phyloP scores from a whole-genome alignment of 1,140 invertebrate species.

The Procambarus clarkii region DNA sequence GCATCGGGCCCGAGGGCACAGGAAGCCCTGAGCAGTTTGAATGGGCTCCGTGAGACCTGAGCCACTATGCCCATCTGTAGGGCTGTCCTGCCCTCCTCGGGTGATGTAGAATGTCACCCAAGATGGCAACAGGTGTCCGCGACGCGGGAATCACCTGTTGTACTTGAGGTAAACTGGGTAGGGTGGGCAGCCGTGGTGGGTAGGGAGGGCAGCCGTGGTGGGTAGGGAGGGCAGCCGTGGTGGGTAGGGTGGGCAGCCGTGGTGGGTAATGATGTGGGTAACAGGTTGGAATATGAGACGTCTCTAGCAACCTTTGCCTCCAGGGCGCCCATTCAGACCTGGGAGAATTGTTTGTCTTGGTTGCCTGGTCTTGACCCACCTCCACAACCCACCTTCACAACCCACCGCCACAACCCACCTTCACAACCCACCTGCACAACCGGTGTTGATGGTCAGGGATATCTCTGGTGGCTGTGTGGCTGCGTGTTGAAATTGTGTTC shows the following conservation, averaged over 20 bases:
- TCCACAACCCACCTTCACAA: too few species aligned
- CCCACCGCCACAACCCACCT: too few species aligned
- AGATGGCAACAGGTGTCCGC: conserved; percentile 10
- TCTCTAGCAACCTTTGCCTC: not conserved
- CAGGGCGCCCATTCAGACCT: conserved; percentile 1
- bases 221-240: not conserved
- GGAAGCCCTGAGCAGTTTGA: conserved; percentile 35
- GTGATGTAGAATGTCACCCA: conserved; percentile 24
- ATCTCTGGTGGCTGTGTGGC: too few species aligned
- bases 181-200: too few species aligned
- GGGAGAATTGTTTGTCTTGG: not conserved
- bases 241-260: not conserved
- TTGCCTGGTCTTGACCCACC: not conserved
- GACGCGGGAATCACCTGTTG: conserved; percentile 27
- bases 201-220: too few species aligned
- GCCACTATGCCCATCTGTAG: not conserved
- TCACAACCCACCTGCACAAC: too few species aligned
- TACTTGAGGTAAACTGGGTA: not conserved
- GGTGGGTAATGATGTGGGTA: too few species aligned
- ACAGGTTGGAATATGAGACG: conserved; percentile 5
- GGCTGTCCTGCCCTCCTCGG: not conserved
- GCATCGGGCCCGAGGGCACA: conserved; percentile 7
- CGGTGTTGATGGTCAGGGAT: too few species aligned
- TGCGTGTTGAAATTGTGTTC: too few species aligned
- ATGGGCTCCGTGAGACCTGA: conserved; percentile 24